Base-by-base conservation (phyloP, 53 echinoderm and acorn worm genomes). In the Patiria pectinifera region DNA sequence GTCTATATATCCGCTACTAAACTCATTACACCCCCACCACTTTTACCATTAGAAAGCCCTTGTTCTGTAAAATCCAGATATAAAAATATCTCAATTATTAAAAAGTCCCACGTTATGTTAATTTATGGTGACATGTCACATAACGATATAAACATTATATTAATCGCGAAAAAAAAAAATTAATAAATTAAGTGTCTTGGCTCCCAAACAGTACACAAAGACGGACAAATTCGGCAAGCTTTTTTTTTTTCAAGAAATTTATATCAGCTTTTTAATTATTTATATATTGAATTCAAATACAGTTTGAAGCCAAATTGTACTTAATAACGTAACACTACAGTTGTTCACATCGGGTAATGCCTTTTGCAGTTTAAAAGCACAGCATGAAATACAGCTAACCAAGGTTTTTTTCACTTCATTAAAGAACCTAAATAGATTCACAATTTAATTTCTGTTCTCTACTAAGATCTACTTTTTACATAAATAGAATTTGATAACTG, bases 191-290 rank as follows among this genome's bases (percentile, higher is more conserved):
- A 35, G 35, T 23, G 24, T 10, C 22, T 74, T 6, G 74, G 4
- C 19, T 10, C 3, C 22, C 13, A 74, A 74, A 74, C 74, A 74
- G 53, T 53, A 53, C 8, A 8, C 53, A 74, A 74, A 23, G 3
- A 66, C 19, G 66, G 66, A 13, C 74, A 47, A 21, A 44, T 35
- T 13, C 43, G 15, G 8, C 66, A 63, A 35, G 11, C 22, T 22
- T 89, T 89, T 80, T 80, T 49, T 49, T 53, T 58, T 62, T 79
- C 90, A 90, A 90, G 90, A 90, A 90, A 90, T 90, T 74, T 90
- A 90, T 19, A 90, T 80, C 80, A 90, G 90, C 81, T 44, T 90
- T 90, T 90, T 79, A 78, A 78, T 26, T 78, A 80, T 90, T 78
- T 61, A 87, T 75, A 89, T 72, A 47, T 78, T 61, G 87, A 89